Evolutionary conservation across 2,888 invertebrate genomes (phyloP).

Genomic region (Ormyrus pomaceus): DNA sequence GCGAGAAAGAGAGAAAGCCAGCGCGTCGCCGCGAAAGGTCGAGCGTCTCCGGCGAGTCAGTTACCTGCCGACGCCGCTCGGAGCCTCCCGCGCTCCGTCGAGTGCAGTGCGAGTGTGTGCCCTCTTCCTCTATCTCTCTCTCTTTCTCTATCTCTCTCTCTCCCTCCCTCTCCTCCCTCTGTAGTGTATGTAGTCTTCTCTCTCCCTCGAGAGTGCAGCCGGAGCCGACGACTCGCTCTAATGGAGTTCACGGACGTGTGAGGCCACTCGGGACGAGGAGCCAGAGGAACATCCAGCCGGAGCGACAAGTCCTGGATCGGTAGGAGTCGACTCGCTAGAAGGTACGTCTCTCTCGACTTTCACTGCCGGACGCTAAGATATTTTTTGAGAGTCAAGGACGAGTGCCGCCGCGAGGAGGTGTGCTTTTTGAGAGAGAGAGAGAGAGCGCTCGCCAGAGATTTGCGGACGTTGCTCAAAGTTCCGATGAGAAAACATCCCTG

Average conservation of each 20-base stretch:
- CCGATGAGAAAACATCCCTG: too few relatives aligned
- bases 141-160: not conserved
- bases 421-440: too few relatives aligned
- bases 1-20: not conserved
- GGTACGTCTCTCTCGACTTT: too few relatives aligned
- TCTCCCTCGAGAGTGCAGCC: conserved; percentile 6
- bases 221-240: not conserved
- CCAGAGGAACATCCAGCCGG: not conserved
- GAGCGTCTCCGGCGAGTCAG: not conserved
- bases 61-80: too few relatives aligned
- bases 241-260: conserved; percentile 51
- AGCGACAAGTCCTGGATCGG: not conserved
- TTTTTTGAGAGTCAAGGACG: too few relatives aligned
- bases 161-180: not conserved
- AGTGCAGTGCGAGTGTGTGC: conserved; percentile 18
- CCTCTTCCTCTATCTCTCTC: not conserved
- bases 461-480: too few relatives aligned
- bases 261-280: conserved; percentile 14
- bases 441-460: too few relatives aligned
- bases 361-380: too few relatives aligned
- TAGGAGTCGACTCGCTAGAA: too few relatives aligned
- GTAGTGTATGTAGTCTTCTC: not conserved
- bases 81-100: not conserved
- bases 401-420: too few relatives aligned
- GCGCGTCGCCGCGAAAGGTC: not conserved